Evolutionary conservation across 2,113 vertebrate species (phyloP), one percentile per base, ranked within the genome.

Genomic region (Lamprologus ornatipinnis): DNA sequence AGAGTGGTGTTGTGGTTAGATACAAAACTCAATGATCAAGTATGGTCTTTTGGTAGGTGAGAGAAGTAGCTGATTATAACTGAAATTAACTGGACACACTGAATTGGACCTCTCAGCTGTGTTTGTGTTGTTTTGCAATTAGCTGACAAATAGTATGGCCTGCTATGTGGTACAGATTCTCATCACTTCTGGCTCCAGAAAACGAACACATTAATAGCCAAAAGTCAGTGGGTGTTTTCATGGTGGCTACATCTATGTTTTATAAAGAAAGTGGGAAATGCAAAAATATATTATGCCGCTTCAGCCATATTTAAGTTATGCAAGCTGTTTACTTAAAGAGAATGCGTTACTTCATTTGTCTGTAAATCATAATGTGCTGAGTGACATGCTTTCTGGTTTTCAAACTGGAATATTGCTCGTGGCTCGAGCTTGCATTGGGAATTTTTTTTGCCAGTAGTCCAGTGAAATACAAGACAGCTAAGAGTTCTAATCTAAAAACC

Each of bases 351-450:
- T 83, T 60, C 13, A 83, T 83, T 86, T 80, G 14, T 81, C 65
- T 88, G 49, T 87, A 83, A 89, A 57, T 60, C 47, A 82, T 58
- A 93, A 45, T 47, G 81, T 80, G 83, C 88, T 88, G 86, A 93
- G 57, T 85, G 84, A 89, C 78, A 45, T 79, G 33, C 55, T 60
- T 35, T 81, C 42, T 7, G 19, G 15, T 53, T 84, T 83, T 82
- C 70, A 88, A 87, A 86, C 83, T 57, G 45, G 70, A 85, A n/a
- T 33, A 19, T 54, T 75, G 31, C 40, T 73, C 35, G 83, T 84
- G 40, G 85, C 81, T 60, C 9, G 68, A 88, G 63, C 65, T 49
- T 55, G 13, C 68, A 58, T 7, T 10, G 9, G 31, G 21, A 58
- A 86, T 79, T 80, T 9, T 63, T 19, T 19, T 45, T 49, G 19